Evolutionary conservation across 1,140 invertebrate genomes (phyloP).

Genomic region (Caenorhabditis elegans): WBcel235 BX284603.4:10517001-10517500

Average conservation of each 20-base stretch:
- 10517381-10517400: no score
- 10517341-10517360: not conserved
- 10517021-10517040: not conserved
- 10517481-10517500: no score
- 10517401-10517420: no score
- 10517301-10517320: no score
- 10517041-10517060: slow-evolving; percentile 28
- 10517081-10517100: slow-evolving; percentile 24
- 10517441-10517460: no score
- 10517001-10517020: not conserved
- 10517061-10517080: slow-evolving; percentile 20
- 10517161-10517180: not conserved
- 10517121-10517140: not conserved
- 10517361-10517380: not conserved
- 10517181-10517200: not conserved
- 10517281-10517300: slow-evolving; percentile 18
- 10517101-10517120: not conserved
- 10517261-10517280: slow-evolving; percentile 14
- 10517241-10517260: not conserved
- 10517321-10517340: not conserved
- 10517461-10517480: no score
- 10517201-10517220: not conserved
- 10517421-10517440: no score
- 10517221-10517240: not conserved
- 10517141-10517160: not conserved